Evolutionary conservation across 2,888 invertebrate species (phyloP).

Genomic region (Amiota communis): DNA sequence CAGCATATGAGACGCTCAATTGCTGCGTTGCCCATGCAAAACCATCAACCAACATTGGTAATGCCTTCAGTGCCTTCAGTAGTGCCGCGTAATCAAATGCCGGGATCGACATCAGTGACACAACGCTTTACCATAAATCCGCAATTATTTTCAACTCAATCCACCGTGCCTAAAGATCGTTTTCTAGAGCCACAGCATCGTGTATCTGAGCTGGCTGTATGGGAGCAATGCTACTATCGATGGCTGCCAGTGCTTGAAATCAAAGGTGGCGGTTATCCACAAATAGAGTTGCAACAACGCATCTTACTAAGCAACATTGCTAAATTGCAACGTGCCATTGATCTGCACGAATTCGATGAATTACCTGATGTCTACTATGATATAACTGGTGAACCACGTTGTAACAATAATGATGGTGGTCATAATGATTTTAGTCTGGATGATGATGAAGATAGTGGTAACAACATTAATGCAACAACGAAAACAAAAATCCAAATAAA

Average conservation of each 20-base stretch:
- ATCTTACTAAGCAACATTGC: conserved; percentile 71
- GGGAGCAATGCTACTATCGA: conserved; percentile 92
- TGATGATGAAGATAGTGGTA: neutral
- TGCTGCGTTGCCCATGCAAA: conserved; percentile 57
- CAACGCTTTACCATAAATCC: conserved; percentile 67
- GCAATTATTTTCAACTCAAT: conserved; percentile 67
- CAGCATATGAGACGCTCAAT: conserved; percentile 66
- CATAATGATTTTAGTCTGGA: neutral
- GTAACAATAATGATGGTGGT: conserved; percentile 24
- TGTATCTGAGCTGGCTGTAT: conserved; percentile 80
- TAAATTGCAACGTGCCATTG: conserved; percentile 71
- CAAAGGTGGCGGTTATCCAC: conserved; percentile 72
- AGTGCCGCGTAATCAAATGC: conserved; percentile 4
- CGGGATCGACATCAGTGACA: conserved; percentile 39
- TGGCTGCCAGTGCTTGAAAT: conserved; percentile 88
- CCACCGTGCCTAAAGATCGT: conserved; percentile 70
- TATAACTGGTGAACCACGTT: conserved; percentile 51
- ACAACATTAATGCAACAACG: conserved; percentile 35
- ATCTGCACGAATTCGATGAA: conserved; percentile 70
- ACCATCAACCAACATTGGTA: conserved; percentile 12
- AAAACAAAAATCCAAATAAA: conserved; percentile 48
- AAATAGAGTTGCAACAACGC: conserved; percentile 72
- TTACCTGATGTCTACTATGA: conserved; percentile 68
- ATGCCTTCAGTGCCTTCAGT: conserved; percentile 30
- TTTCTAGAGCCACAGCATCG: conserved; percentile 75